phyloP scores from a whole-genome alignment of 2,888 invertebrate species.

The Alsophila aescularia region DNA sequence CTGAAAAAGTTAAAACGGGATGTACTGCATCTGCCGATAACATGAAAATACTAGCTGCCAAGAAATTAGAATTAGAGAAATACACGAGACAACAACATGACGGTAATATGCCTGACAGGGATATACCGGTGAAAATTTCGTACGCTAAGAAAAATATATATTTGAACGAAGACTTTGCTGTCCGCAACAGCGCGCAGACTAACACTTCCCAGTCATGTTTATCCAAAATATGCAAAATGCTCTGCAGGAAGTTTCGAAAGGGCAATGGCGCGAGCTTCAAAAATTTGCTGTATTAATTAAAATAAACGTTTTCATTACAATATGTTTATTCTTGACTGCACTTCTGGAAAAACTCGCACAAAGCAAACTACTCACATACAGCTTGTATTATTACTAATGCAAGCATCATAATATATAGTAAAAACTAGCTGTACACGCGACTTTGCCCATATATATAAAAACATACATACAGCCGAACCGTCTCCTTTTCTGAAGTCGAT shows the following conservation, averaged over 20 bases:
- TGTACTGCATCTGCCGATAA: constrained; percentile 67
- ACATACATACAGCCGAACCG: no score
- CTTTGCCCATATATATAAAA: no score
- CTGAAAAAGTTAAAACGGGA: constrained; percentile 28
- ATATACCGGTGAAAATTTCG: constrained; percentile 70
- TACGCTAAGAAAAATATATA: constrained; percentile 69
- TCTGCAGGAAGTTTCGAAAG: constrained; percentile 70
- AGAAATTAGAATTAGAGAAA: constrained; percentile 57
- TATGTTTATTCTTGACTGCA: no score
- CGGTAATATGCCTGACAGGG: constrained; percentile 51
- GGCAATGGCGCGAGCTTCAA: constrained; percentile 20
- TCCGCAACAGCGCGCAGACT: constrained; percentile 37
- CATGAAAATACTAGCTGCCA: constrained; percentile 57
- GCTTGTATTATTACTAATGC: no score
- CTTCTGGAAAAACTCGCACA: no score
- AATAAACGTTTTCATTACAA: no score
- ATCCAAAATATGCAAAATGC: constrained; percentile 64
- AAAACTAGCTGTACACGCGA: no score
- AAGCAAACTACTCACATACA: no score
- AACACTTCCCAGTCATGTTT: constrained; percentile 60
- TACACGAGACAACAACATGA: constrained; percentile 42
- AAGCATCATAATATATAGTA: no score
- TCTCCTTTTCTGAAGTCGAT: no score
- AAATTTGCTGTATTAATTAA: no score
- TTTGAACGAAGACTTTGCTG: constrained; percentile 58